phyloP scores from a whole-genome alignment of 2,113 vertebrate species.

The Leiothrix lutea region DNA sequence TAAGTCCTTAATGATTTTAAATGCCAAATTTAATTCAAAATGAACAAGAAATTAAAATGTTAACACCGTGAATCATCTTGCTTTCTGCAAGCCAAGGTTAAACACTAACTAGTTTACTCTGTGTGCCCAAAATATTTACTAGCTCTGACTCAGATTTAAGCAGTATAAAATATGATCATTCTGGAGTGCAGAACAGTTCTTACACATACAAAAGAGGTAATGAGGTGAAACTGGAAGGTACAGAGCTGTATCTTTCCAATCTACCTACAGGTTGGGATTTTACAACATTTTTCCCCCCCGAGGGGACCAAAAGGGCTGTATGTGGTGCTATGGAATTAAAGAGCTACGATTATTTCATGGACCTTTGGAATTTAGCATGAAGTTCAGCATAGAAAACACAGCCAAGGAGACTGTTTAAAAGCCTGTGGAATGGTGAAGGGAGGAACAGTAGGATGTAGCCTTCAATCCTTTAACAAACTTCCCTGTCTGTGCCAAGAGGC shows the following conservation, averaged over 20 bases:
- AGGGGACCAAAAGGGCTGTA: not conserved
- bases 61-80: not conserved
- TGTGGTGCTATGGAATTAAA: not conserved
- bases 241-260: not conserved
- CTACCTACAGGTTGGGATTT: not conserved
- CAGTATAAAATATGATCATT: not conserved
- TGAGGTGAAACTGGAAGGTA: constrained; percentile 3
- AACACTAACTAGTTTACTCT: constrained; percentile 4
- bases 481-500: not conserved
- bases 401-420: not conserved
- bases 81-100: not conserved
- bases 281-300: not conserved
- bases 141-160: not conserved
- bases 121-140: constrained; percentile 19
- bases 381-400: not conserved
- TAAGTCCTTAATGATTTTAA: not conserved
- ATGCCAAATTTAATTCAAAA: not conserved
- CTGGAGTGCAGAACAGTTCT: not conserved
- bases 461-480: constrained; percentile 43
- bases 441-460: not conserved
- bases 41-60: not conserved
- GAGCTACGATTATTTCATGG: not conserved
- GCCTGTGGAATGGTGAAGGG: not conserved
- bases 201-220: not conserved
- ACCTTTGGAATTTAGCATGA: not conserved